phyloP scores from a whole-genome alignment of 2,888 invertebrate genomes.

The Melieria omissa region DNA sequence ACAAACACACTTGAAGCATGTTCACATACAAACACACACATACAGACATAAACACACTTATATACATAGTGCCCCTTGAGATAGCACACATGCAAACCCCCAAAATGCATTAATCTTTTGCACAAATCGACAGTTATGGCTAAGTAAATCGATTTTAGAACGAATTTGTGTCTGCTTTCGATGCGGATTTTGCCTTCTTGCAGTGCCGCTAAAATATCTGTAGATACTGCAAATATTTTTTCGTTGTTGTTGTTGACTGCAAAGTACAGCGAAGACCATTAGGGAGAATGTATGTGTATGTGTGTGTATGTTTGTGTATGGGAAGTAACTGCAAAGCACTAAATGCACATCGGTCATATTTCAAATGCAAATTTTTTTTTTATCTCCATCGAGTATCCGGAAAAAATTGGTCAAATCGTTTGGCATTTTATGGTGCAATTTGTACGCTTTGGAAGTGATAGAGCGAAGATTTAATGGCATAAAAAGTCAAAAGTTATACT shows the following conservation, averaged over 20 bases:
- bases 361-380: not conserved
- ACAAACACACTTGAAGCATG: constrained; percentile 1
- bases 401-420: too few relatives aligned
- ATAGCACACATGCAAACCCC: not conserved
- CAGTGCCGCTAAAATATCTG: not conserved
- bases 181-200: too few relatives aligned
- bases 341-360: constrained; percentile 4
- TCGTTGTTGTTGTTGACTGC: too few relatives aligned
- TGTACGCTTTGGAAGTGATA: too few relatives aligned
- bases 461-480: too few relatives aligned
- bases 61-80: not conserved
- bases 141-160: constrained; percentile 32
- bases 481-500: too few relatives aligned
- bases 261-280: too few relatives aligned
- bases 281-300: not conserved
- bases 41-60: not conserved
- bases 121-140: constrained; percentile 37
- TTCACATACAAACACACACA: constrained; percentile 3
- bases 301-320: not conserved
- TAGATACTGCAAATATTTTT: not conserved
- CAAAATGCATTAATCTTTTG: constrained; percentile 35
- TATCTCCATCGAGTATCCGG: not conserved
- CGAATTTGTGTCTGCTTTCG: too few relatives aligned
- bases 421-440: too few relatives aligned
- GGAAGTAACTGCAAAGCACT: not conserved